Base-by-base conservation (phyloP, 2,888 invertebrate species). In the Stomorhina lunata region DNA sequence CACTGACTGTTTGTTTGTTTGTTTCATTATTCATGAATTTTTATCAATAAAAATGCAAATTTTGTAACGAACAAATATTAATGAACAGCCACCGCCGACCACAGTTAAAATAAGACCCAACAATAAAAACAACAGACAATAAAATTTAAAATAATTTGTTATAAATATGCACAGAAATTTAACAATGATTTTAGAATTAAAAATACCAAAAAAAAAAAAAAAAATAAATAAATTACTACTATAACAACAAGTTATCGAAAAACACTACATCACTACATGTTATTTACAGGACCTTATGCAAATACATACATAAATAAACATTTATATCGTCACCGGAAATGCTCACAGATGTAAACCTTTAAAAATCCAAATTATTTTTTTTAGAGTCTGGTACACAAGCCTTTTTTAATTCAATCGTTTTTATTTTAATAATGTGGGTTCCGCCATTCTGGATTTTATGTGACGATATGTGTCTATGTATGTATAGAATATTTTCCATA, bases 21-120 rank as follows among this genome's bases (percentile, higher is more conserved):
- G n/a, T n/a, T n/a, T n/a, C n/a, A n/a, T n/a, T 43, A 43, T 29
- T 17, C 17, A 22, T 29, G 12, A 43, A 55, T 3, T 32, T 43
- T 43, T 55, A 9, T 20, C 34, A 55, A 69, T 69, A 55, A 55
- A 55, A 43, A 69, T 69, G 55, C 20, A 69, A 69, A 55, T 69
- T 43, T n/a, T 20, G 5, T 29, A 43, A 20, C 2, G n/a, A 6
- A 43, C 17, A 32, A n/a, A n/a, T n/a, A n/a, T n/a, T n/a, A n/a
- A n/a, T n/a, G n/a, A n/a, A 68, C 50, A 25, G 3, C 1, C 37
- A 63, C 25, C n/a, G n/a, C n/a, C n/a, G n/a, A n/a, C n/a, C n/a
- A n/a, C n/a, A n/a, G n/a, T n/a, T n/a, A n/a, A n/a, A n/a, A n/a
- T n/a, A n/a, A n/a, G n/a, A n/a, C n/a, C n/a, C n/a, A n/a, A n/a